These are phyloP conservation scores for Emberiza fucata DNA, from an alignment of 2,113 vertebrate genomes.

Conservation along the genomic window DNA sequence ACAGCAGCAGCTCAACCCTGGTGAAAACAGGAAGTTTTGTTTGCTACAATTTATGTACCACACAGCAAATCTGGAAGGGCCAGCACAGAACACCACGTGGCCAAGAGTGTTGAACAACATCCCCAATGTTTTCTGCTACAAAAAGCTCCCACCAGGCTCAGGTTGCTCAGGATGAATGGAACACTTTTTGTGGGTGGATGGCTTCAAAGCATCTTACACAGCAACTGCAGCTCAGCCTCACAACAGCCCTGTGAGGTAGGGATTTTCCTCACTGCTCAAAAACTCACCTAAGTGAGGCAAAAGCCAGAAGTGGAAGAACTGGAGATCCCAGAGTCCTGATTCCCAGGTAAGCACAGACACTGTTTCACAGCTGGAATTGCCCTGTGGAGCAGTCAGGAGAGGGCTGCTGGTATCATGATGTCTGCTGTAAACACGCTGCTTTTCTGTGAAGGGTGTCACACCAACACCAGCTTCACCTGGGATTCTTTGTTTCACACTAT, in stretches of 20 bases:
- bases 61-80: background rate
- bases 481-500: background rate
- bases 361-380: background rate
- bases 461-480: background rate
- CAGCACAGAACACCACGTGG: background rate
- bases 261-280: background rate
- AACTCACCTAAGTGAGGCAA: background rate
- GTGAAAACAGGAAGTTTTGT: background rate
- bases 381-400: background rate
- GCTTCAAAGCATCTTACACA: background rate
- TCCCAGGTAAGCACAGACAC: background rate
- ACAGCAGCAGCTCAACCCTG: background rate
- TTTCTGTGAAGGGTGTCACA: background rate
- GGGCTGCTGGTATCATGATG: background rate
- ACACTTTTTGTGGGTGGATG: background rate
- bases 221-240: background rate
- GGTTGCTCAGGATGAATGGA: background rate
- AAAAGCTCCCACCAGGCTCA: background rate
- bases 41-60: background rate
- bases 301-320: background rate
- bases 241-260: background rate
- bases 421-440: background rate
- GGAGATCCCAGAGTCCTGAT: background rate
- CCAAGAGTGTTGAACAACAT: background rate
- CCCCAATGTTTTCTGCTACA: background rate